phyloP scores from a whole-genome alignment of 2,888 invertebrate genomes.

The Cerastis leucographa region DNA sequence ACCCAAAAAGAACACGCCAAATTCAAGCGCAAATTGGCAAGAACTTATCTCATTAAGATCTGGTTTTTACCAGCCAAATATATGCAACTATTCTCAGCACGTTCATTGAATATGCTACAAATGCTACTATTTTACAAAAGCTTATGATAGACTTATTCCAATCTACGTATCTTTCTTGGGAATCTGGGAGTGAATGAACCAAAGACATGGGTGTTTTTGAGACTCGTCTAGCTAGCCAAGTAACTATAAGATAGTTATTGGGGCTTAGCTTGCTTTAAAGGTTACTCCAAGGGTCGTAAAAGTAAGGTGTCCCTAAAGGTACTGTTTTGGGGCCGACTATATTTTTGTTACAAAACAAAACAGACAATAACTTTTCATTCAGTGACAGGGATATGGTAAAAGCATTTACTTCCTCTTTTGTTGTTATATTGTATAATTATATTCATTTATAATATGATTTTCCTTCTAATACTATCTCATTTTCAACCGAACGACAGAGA shows the following conservation, averaged over 20 bases:
- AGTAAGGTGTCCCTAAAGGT: constrained; percentile 3
- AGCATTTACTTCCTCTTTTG: background rate
- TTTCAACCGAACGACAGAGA: background rate
- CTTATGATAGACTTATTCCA: constrained; percentile 43
- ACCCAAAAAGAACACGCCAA: constrained; percentile 11
- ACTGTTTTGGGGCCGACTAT: constrained; percentile 2
- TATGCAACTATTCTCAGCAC: constrained; percentile 47
- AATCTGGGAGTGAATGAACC: constrained; percentile 31
- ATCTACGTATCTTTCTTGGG: constrained; percentile 38
- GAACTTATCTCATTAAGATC: constrained; percentile 42
- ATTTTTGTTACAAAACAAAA: background rate
- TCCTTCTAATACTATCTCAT: constrained; percentile 2
- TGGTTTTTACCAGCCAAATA: constrained; percentile 45
- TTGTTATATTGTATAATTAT: background rate
- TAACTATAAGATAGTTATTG: background rate
- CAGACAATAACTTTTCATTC: background rate
- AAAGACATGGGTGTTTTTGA: constrained; percentile 22
- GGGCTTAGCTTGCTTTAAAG: background rate
- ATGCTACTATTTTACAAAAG: constrained; percentile 46
- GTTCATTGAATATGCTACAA: constrained; percentile 42
- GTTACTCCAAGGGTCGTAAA: background rate
- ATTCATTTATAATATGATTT: constrained; percentile 8
- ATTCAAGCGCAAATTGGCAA: constrained; percentile 27
- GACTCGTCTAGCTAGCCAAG: background rate
- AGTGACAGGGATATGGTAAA: background rate